These are phyloP conservation scores for Pseudorasbora parva DNA, from an alignment of 2,113 vertebrate species.

Conservation along the genomic window DNA sequence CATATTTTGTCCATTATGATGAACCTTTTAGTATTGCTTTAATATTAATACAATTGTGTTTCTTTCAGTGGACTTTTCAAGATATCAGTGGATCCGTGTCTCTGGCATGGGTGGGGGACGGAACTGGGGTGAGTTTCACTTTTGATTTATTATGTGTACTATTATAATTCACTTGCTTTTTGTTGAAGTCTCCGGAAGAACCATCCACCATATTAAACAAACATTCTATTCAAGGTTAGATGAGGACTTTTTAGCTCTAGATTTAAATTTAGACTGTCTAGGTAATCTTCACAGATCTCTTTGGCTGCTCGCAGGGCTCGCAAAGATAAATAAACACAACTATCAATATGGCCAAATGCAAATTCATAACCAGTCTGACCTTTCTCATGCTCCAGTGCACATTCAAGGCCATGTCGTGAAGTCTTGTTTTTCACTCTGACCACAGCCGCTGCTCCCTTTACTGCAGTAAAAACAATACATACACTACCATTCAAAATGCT, in stretches of 20 bases:
- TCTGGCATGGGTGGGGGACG: conserved; percentile 91
- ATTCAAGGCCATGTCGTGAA: background rate
- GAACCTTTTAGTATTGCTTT: background rate
- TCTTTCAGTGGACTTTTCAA: conserved; percentile 78
- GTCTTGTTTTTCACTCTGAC: background rate
- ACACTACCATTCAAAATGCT: background rate
- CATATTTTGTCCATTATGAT: background rate
- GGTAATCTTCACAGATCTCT: background rate
- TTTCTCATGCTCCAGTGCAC: background rate
- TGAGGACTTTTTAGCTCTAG: background rate
- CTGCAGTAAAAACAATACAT: background rate
- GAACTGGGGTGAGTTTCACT: conserved; percentile 85
- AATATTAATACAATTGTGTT: background rate
- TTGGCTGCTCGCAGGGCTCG: background rate
- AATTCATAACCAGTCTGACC: background rate
- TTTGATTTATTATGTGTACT: background rate
- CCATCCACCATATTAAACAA: background rate
- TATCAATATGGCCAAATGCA: background rate
- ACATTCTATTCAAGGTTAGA: conserved; percentile 4
- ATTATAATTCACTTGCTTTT: background rate
- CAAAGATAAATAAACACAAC: background rate
- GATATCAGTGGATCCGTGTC: conserved; percentile 88
- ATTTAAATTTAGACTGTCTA: background rate
- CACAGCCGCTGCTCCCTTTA: background rate
- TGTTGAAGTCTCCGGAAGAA: background rate